These are phyloP conservation scores for Phyllotreta striolata DNA, from an alignment of 2,888 invertebrate species.

Conservation along the genomic window DNA sequence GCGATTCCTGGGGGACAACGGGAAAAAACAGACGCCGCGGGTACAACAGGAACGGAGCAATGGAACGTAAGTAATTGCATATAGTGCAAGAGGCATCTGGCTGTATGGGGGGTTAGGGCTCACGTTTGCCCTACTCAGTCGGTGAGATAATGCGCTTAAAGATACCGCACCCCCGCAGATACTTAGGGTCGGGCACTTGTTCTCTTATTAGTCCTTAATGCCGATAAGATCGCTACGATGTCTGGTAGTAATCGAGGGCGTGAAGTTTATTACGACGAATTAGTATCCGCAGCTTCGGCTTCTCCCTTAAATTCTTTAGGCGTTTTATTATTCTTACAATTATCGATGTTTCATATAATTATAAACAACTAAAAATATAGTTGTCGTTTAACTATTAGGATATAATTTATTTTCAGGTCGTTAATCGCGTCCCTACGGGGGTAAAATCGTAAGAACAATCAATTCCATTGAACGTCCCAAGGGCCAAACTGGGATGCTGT, in stretches of 20 bases:
- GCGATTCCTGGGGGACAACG: conserved; percentile 38
- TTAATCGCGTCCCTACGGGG: conserved; percentile 29
- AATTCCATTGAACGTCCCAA: conserved; percentile 43
- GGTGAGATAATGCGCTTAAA: conserved; percentile 55
- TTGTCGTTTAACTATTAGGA: conserved; percentile 24
- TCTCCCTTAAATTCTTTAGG: background rate
- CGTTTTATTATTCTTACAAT: background rate
- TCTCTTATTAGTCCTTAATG: conserved; percentile 43
- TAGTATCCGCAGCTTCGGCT: background rate
- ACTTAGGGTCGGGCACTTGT: conserved; percentile 47
- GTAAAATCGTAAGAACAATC: conserved; percentile 46
- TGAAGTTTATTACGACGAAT: conserved; percentile 15
- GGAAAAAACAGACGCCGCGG: conserved; percentile 35
- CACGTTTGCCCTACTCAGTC: conserved; percentile 48
- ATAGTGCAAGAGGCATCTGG: conserved; percentile 54
- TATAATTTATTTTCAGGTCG: conserved; percentile 33
- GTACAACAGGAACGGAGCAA: conserved; percentile 45
- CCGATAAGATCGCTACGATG: conserved; percentile 44
- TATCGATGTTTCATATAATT: background rate
- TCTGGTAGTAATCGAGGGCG: conserved; percentile 33
- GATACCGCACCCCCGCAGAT: conserved; percentile 52
- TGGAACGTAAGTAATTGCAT: conserved; percentile 55
- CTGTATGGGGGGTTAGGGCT: conserved; percentile 41
- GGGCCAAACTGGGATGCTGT: conserved; percentile 31
- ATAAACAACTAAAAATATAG: background rate